Conservation (phyloP, 2,113 vertebrate species). For the Oryzias celebensis region DNA sequence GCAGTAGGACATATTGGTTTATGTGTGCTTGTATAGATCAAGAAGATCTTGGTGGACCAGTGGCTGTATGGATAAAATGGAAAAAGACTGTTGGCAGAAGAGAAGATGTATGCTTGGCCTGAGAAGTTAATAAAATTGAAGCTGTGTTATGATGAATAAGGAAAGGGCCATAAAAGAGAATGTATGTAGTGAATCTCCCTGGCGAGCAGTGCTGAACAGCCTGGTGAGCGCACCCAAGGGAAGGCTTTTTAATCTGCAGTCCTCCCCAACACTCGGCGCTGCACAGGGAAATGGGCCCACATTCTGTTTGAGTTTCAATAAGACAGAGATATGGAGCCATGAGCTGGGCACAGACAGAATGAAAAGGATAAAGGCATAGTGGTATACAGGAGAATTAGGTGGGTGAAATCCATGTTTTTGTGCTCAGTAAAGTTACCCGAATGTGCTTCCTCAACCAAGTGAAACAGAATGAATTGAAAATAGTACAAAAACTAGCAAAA, state of each 20-base stretch:
- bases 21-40: constrained; percentile 35
- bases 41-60: constrained; percentile 20
- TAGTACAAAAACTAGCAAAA: background rate
- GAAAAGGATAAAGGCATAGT: constrained; percentile 5
- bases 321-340: constrained; percentile 47
- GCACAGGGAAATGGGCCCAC: constrained; percentile 49
- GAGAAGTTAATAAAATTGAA: constrained; percentile 78
- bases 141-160: constrained; percentile 79
- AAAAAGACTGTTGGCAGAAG: constrained; percentile 57
- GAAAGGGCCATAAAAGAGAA: constrained; percentile 75
- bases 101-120: constrained; percentile 68
- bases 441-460: background rate
- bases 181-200: constrained; percentile 75
- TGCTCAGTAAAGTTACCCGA: background rate
- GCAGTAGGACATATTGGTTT: constrained; percentile 39
- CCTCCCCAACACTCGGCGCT: constrained; percentile 51
- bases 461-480: constrained; percentile 2
- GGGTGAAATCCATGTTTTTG: constrained; percentile 26
- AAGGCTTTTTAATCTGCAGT: constrained; percentile 72
- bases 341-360: constrained; percentile 40
- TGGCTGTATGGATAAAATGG: constrained; percentile 26
- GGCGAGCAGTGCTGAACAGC: constrained; percentile 65
- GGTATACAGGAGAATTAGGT: constrained; percentile 22
- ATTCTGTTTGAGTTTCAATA: constrained; percentile 60
- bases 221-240: constrained; percentile 71